These are phyloP conservation scores for Cryptocephalus primarius DNA, from an alignment of 2,888 invertebrate species.

Conservation along the genomic window DNA sequence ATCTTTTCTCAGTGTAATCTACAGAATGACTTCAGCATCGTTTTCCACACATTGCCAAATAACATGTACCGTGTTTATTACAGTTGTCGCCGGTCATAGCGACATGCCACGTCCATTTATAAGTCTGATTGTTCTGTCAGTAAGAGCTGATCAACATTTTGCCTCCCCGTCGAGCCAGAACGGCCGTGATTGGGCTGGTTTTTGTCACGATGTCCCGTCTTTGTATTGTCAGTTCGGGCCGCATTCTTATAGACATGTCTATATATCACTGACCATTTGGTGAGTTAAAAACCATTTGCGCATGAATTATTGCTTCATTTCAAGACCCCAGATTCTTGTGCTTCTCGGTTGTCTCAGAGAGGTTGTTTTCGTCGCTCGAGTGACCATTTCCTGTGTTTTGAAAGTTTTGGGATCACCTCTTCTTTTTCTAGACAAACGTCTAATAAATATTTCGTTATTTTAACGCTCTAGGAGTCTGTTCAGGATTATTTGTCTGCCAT, in stretches of 20 bases:
- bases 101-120: constrained; percentile 26
- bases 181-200: constrained; percentile 28
- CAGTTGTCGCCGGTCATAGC: constrained; percentile 25
- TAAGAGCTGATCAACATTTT: constrained; percentile 17
- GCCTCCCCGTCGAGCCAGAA: constrained; percentile 17
- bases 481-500: no score
- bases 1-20: no score
- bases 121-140: constrained; percentile 29
- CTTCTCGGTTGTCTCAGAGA: constrained; percentile 2
- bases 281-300: constrained; percentile 3
- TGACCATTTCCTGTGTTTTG: constrained; percentile 11
- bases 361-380: constrained; percentile 5
- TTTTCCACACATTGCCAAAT: no score
- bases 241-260: constrained; percentile 26
- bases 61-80: constrained; percentile 11
- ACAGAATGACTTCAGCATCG: no score
- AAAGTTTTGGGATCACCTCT: not conserved
- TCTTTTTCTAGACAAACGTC: no score
- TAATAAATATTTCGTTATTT: no score
- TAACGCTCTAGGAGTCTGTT: no score
- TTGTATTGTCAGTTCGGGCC: constrained; percentile 23
- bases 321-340: not conserved
- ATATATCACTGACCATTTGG: constrained; percentile 18
- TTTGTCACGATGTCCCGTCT: constrained; percentile 27
- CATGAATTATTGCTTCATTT: constrained; percentile 11